phyloP scores from a whole-genome alignment of 2,113 vertebrate genomes.

The Athene noctua region DNA sequence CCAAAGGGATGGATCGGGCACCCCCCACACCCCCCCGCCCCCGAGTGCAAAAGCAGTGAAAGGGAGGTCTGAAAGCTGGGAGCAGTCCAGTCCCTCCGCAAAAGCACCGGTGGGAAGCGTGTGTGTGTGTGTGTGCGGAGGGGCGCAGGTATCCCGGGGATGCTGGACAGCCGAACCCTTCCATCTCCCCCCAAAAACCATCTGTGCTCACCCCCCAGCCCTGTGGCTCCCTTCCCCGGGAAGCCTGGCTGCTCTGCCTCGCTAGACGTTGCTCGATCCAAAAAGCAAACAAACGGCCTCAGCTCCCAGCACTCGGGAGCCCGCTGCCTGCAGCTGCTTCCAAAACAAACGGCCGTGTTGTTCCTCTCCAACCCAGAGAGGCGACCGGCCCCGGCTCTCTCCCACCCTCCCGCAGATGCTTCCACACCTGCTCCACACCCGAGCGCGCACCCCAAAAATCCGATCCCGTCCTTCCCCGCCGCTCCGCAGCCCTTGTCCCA shows the following conservation, averaged over 20 bases:
- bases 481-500: background rate
- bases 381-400: background rate
- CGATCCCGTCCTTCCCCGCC: background rate
- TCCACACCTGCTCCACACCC: constrained; percentile 17
- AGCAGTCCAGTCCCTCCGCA: background rate
- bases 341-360: constrained; percentile 43
- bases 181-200: background rate
- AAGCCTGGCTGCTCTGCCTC: constrained; percentile 34
- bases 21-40: no score
- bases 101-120: background rate
- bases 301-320: constrained; percentile 23
- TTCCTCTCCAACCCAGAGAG: background rate
- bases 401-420: constrained; percentile 20
- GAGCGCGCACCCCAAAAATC: background rate
- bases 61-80: background rate
- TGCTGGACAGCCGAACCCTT: background rate
- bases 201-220: constrained; percentile 30
- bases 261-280: constrained; percentile 39
- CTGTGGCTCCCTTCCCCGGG: background rate
- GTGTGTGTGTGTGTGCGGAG: background rate
- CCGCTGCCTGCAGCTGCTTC: constrained; percentile 41
- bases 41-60: background rate
- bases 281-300: constrained; percentile 52
- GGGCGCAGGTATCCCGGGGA: background rate
- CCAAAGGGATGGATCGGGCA: background rate